Evolutionary conservation across 2,113 vertebrate genomes (phyloP), one percentile per base, ranked within the genome.

Genomic region (Stercorarius parasiticus): DNA sequence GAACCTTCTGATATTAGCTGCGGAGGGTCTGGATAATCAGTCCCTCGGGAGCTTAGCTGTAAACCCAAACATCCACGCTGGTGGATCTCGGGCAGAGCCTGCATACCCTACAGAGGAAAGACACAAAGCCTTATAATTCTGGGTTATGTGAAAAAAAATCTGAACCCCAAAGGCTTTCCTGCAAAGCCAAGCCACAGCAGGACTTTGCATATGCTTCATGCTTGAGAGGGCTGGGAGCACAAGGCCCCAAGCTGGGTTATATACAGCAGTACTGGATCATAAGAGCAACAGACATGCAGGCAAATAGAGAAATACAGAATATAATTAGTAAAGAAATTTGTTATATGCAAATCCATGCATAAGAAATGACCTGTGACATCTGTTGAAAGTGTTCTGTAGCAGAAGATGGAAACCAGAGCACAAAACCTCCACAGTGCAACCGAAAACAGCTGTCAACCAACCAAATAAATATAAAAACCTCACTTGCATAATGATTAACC

Each of bases 401-500:
- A 78, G 50, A 23, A 85, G 32, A 66, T 15, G n/a, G 42, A 59
- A 92, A 59, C 3, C 42, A 81, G 52, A 71, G 43, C 38, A 67
- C 15, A 47, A 88, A 77, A 40, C n/a, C 15, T 74, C 45, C 47
- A 18, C 13, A 34, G 17, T 12, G 36, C 18, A 40, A 64, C 34
- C 45, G 40, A 52, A 66, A 67, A 64, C 27, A 91, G 58, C 29
- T 61, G 29, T 30, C 7, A 6, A 23, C 8, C 70, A 69, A 72
- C 11, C 38, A 66, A 89, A 45, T 17, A 69, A 49, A 66, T 30
- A 62, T 1, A 34, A 69, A 86, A 70, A 8, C 32, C 47, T 78
- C 42, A 19, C 34, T 23, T 47, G 77, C 34, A 19, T 79, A 96
- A 95, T 82, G 80, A 95, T 94, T 96, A 97, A 96, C 81, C 34